Conservation (phyloP, 2,113 vertebrate genomes). For the Phrynosoma blainvillii region DNA sequence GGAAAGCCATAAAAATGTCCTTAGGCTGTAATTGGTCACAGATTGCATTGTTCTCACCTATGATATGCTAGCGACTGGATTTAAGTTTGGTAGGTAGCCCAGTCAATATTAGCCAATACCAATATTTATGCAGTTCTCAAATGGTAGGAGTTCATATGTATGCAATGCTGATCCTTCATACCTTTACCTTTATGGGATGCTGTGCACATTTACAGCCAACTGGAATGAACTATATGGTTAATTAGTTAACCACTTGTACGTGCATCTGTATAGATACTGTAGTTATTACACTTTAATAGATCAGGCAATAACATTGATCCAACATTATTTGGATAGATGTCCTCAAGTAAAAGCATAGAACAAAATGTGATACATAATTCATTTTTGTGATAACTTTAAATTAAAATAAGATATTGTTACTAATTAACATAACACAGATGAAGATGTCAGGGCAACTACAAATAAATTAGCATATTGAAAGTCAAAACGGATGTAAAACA, state of each 20-base stretch:
- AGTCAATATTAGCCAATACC: no score
- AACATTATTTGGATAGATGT: neutral
- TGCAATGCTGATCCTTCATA: neutral
- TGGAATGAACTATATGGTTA: no score
- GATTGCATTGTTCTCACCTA: no score
- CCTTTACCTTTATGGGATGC: neutral
- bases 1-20: no score
- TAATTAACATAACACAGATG: neutral
- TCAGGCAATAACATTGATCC: neutral
- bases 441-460: neutral
- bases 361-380: neutral
- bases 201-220: neutral
- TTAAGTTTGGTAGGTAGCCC: no score
- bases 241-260: neutral
- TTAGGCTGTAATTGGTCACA: no score
- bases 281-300: neutral
- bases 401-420: neutral
- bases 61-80: no score
- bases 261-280: neutral
- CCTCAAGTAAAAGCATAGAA: neutral
- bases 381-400: slow-evolving; percentile 17
- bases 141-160: no score
- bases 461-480: slow-evolving; percentile 16
- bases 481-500: slow-evolving; percentile 50
- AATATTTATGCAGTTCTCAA: no score